phyloP scores from a whole-genome alignment of 2,888 invertebrate species.

The Catocala sponsa region DNA sequence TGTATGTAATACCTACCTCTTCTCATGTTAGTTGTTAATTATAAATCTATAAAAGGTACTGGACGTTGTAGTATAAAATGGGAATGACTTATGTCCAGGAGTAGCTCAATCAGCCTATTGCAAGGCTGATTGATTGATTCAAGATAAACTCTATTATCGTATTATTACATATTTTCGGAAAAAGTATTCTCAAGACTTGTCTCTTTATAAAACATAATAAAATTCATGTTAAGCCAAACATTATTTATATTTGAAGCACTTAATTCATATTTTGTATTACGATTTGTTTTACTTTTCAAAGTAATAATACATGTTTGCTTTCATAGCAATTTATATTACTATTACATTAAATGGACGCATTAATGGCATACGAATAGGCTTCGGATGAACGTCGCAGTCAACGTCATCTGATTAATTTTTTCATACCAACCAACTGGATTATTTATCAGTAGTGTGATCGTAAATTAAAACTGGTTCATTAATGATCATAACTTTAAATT shows the following conservation, averaged over 20 bases:
- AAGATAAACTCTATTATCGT: too few relatives aligned
- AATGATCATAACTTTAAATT: constrained; percentile 82
- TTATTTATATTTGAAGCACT: constrained; percentile 25
- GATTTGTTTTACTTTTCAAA: constrained; percentile 44
- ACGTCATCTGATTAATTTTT: constrained; percentile 69
- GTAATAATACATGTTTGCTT: constrained; percentile 53
- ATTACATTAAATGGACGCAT: constrained; percentile 57
- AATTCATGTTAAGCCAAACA: too few relatives aligned
- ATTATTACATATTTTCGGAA: too few relatives aligned
- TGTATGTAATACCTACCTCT: too few relatives aligned
- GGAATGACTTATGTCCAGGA: too few relatives aligned
- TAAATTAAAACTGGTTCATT: constrained; percentile 82
- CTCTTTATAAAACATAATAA: too few relatives aligned
- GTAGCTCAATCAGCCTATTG: too few relatives aligned
- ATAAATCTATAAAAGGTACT: background rate
- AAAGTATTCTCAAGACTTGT: too few relatives aligned
- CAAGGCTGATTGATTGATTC: too few relatives aligned
- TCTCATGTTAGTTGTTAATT: too few relatives aligned
- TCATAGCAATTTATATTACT: constrained; percentile 47
- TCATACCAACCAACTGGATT: constrained; percentile 67
- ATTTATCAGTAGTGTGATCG: constrained; percentile 74
- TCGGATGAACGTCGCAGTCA: constrained; percentile 60
- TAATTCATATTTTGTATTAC: constrained; percentile 30
- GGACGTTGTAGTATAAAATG: too few relatives aligned
- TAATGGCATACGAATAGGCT: constrained; percentile 56